Evolutionary conservation across 2,113 vertebrate genomes (phyloP).

Genomic region (Nibea albiflora): DNA sequence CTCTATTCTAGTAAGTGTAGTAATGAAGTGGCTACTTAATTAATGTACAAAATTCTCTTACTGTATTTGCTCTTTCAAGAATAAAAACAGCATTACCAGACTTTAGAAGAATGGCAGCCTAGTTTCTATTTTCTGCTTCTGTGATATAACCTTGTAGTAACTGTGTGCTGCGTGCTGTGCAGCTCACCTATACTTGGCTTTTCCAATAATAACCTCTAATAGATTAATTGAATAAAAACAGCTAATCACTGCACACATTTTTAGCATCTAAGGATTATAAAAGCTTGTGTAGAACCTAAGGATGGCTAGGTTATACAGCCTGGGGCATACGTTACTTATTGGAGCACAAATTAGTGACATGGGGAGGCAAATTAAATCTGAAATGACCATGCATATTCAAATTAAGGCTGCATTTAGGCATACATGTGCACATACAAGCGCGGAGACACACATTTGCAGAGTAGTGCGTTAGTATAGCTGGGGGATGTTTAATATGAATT

Average conservation of each 20-base stretch:
- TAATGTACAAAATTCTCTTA: neutral
- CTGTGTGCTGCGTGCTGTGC: conserved; percentile 20
- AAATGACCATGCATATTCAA: conserved; percentile 81
- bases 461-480: conserved; percentile 55
- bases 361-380: conserved; percentile 74
- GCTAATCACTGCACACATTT: conserved; percentile 58
- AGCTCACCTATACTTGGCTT: conserved; percentile 41
- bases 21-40: neutral
- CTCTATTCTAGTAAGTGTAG: neutral
- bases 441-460: conserved; percentile 32
- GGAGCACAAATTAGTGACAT: conserved; percentile 78
- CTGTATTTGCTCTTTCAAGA: neutral
- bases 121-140: neutral
- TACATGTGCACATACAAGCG: conserved; percentile 54
- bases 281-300: conserved; percentile 62
- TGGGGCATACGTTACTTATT: conserved; percentile 72
- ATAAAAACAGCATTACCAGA: neutral
- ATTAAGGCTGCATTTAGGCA: conserved; percentile 66
- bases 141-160: conserved; percentile 5
- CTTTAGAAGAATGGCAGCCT: neutral
- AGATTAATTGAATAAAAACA: conserved; percentile 68
- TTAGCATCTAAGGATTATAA: conserved; percentile 45
- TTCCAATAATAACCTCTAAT: conserved; percentile 43
- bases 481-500: conserved; percentile 65
- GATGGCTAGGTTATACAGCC: conserved; percentile 59